A percentile compares a stretch with the other conserved stretches of the same genome.
Conservation (phyloP, 2,888 invertebrate species). For the Cremastobaeus sp. region DNA sequence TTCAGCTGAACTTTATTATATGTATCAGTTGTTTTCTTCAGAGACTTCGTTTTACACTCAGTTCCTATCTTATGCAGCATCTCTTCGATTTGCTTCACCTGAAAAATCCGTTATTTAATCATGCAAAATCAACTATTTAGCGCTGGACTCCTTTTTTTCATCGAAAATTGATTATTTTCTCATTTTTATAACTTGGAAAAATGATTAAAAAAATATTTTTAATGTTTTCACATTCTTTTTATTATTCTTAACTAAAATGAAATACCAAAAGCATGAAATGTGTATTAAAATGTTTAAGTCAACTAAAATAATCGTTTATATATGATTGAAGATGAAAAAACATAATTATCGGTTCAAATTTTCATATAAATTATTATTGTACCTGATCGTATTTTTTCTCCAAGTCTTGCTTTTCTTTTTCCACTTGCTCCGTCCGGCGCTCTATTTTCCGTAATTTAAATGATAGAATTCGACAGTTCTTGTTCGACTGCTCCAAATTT, state of each 20-base stretch:
- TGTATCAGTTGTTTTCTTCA: constrained; percentile 86
- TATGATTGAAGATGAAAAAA: too few species aligned
- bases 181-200: too few species aligned
- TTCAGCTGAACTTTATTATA: constrained; percentile 87
- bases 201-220: too few species aligned
- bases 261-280: too few species aligned
- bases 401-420: constrained; percentile 88
- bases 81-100: constrained; percentile 81
- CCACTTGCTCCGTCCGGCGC: constrained; percentile 90
- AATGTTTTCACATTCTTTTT: too few species aligned
- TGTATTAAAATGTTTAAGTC: too few species aligned
- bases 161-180: too few species aligned
- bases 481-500: constrained; percentile 97
- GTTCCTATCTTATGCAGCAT: constrained; percentile 84
- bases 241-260: too few species aligned
- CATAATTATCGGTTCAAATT: too few species aligned
- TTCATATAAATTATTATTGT: constrained; percentile 51
- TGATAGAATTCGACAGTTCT: constrained; percentile 98
- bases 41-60: constrained; percentile 84
- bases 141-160: too few species aligned
- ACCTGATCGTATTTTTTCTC: constrained; percentile 84
- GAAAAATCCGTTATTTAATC: constrained; percentile 3
- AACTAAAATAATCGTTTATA: too few species aligned
- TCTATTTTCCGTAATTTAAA: constrained; percentile 98
- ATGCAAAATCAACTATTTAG: too few species aligned